Evolutionary conservation across 2,888 invertebrate genomes (phyloP).

Genomic region (Pseudococcus longispinus): DNA sequence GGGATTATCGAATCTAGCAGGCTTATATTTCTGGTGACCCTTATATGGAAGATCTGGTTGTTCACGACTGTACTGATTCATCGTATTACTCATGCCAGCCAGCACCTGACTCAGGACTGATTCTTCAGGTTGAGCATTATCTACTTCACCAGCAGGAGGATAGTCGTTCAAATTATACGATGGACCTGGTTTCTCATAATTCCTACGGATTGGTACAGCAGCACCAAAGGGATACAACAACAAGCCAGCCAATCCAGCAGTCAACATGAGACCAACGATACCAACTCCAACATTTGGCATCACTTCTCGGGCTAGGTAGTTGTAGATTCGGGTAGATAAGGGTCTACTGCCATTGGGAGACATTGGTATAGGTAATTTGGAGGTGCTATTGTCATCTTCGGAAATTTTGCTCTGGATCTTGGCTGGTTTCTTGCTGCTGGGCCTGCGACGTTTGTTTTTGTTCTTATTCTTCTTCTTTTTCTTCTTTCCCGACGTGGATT

Average conservation of each 20-base stretch:
- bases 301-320: constrained; percentile 78
- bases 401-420: constrained; percentile 63
- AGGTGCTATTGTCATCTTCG: constrained; percentile 62
- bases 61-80: constrained; percentile 59
- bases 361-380: constrained; percentile 64
- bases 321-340: constrained; percentile 77
- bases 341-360: constrained; percentile 65
- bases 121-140: constrained; percentile 73
- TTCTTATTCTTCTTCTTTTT: constrained; percentile 63
- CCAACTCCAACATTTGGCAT: constrained; percentile 83
- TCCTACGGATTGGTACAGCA: constrained; percentile 60
- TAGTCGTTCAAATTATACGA: constrained; percentile 74
- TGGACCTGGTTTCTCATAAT: constrained; percentile 58
- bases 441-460: constrained; percentile 62
- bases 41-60: constrained; percentile 47
- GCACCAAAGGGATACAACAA: constrained; percentile 76
- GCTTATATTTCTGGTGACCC: constrained; percentile 48
- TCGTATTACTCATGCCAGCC: constrained; percentile 71
- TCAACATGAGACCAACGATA: constrained; percentile 75
- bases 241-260: constrained; percentile 78
- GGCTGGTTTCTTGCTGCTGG: constrained; percentile 65
- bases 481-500: constrained; percentile 59
- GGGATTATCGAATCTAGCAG: constrained; percentile 57
- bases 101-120: constrained; percentile 78
- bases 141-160: constrained; percentile 63